Evolutionary conservation across 2,113 vertebrate species (phyloP), one percentile per base, ranked within the genome.

Genomic region (Odontesthes bonariensis): DNA sequence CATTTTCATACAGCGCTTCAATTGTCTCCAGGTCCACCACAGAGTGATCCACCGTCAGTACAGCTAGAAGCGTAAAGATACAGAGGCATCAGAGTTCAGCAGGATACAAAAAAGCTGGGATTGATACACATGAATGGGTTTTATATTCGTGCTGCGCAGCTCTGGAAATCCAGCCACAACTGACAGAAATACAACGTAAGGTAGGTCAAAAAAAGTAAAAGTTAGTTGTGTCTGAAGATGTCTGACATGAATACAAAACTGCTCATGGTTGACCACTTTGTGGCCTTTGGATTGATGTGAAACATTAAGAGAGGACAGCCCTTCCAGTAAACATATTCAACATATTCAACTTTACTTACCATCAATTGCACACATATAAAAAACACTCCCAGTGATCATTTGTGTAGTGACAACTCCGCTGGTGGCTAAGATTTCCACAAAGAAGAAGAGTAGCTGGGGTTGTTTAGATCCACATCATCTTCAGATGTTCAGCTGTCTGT

Each of bases 1-100:
- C 98, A 32, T 98, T 99, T 93, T 99, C 97, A 93, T 97, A 98
- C 0, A 99, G 91, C 0, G 97, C 97, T 84, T 98, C 96, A 71
- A 99, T 93, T 8, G 97, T 97, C 89, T 98, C 98, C 91, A 98
- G 85, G 81, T 99, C 97, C 81, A 99, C 97, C 75, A 98, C 73
- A 0, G 97, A 96, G 87, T 96, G 94, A 77, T 99, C 96, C 90
- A 98, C 93, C 22, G 94, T 95, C 73, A 98, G 89, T 62, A 98
- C 93, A 87, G 98, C 98, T 99, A 77, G 0, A 84, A 16, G 59
- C 1, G 4, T 12, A 38, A 53, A 57, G 6, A 17, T 17, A 8
- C 17, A 46, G 33, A 31, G 22, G 7, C 51, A 31, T 7, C 67
- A 23, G 19, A 16, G 32, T 62, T 1, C 0, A 13, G 49, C 32